phyloP scores from a whole-genome alignment of 2,113 vertebrate genomes.

The Anoura caudifer region DNA sequence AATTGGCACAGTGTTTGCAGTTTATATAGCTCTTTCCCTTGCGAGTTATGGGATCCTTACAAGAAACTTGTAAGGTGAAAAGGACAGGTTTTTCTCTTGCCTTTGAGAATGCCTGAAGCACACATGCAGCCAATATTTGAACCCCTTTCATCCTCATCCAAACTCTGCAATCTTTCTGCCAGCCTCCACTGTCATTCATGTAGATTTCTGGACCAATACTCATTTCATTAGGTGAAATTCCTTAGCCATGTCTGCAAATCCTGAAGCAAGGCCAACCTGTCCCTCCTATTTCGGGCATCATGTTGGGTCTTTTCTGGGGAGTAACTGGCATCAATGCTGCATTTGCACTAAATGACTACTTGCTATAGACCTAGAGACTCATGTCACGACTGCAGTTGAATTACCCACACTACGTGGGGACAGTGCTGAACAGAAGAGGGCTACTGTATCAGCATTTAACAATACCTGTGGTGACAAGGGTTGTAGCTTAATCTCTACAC shows the following conservation, averaged over 20 bases:
- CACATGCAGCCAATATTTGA: not conserved
- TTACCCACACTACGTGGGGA: not conserved
- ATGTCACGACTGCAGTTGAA: not conserved
- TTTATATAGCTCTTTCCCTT: not conserved
- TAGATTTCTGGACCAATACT: not conserved
- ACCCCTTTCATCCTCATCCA: not conserved
- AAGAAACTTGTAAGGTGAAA: not conserved
- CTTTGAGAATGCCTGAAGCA: not conserved
- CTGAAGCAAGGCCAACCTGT: not conserved
- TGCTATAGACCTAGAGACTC: not conserved
- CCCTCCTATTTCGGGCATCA: not conserved
- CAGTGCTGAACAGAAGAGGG: not conserved
- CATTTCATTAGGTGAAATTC: not conserved
- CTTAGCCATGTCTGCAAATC: not conserved
- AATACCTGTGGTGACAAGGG: not conserved
- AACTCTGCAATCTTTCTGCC: not conserved
- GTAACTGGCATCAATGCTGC: not conserved
- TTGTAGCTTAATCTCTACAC: not conserved
- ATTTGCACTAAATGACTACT: not conserved
- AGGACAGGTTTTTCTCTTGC: not conserved
- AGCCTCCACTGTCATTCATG: not conserved
- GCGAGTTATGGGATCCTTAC: not conserved
- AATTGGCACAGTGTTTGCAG: not conserved
- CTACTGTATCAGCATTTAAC: not conserved
- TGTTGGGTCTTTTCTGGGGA: not conserved